phyloP scores from a whole-genome alignment of 2,113 vertebrate species.

The Sceloporus undulatus region DNA sequence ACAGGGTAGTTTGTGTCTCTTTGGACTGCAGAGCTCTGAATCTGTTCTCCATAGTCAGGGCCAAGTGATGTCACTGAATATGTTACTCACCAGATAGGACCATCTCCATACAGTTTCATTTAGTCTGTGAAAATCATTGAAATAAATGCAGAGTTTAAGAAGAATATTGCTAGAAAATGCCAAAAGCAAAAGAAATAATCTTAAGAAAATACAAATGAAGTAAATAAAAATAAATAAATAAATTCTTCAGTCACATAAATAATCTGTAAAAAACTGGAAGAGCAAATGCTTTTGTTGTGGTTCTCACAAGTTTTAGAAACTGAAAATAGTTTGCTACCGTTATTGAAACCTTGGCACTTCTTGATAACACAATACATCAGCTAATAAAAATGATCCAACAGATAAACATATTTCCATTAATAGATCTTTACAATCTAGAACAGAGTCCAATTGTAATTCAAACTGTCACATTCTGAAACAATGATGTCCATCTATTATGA shows the following conservation, averaged over 20 bases:
- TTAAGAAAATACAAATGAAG: neutral
- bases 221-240: neutral
- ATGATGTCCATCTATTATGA: neutral
- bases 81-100: slow-evolving; percentile 74
- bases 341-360: neutral
- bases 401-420: neutral
- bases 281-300: neutral
- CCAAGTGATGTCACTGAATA: neutral
- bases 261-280: neutral
- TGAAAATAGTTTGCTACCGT: too few species aligned
- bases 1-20: too few species aligned
- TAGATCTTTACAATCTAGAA: neutral
- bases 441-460: neutral
- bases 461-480: neutral
- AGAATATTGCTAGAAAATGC: slow-evolving; percentile 35
- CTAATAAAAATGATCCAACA: neutral
- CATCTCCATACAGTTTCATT: slow-evolving; percentile 58
- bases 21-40: too few species aligned
- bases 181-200: slow-evolving; percentile 14
- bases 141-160: slow-evolving; percentile 52
- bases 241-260: neutral
- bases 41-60: neutral
- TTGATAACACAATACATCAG: neutral
- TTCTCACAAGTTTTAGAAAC: neutral
- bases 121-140: slow-evolving; percentile 33